Evolutionary conservation across 1,140 invertebrate genomes (phyloP).

Genomic region (Archivesica marissinica): DNA sequence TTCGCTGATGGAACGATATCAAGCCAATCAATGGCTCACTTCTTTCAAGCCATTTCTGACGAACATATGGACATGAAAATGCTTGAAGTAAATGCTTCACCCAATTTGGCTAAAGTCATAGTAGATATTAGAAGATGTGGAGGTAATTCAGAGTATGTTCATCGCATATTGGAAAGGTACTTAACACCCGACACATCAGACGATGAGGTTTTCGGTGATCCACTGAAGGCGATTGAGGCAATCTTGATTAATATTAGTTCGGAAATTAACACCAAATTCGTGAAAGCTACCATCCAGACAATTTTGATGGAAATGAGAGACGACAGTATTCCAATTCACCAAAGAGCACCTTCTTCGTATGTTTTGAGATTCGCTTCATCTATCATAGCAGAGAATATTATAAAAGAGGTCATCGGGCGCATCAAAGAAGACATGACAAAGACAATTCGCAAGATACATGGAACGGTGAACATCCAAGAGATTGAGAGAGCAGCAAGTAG

Average conservation of each 20-base stretch:
- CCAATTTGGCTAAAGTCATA: not conserved
- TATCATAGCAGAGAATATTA: slow-evolving; percentile 54
- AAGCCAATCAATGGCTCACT: slow-evolving; percentile 54
- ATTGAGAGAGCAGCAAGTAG: slow-evolving; percentile 59
- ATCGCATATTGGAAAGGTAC: slow-evolving; percentile 50
- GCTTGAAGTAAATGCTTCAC: slow-evolving; percentile 30
- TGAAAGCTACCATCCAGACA: slow-evolving; percentile 52
- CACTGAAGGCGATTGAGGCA: slow-evolving; percentile 44
- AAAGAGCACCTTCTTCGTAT: slow-evolving; percentile 26
- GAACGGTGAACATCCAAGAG: slow-evolving; percentile 38
- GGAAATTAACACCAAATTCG: slow-evolving; percentile 57
- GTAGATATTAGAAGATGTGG: slow-evolving; percentile 9
- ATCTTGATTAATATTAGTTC: slow-evolving; percentile 54
- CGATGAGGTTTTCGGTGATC: slow-evolving; percentile 39
- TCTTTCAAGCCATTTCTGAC: slow-evolving; percentile 31
- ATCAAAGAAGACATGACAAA: slow-evolving; percentile 33
- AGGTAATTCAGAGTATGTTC: slow-evolving; percentile 29
- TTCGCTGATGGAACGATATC: slow-evolving; percentile 42
- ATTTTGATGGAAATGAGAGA: slow-evolving; percentile 47
- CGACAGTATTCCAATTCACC: not conserved
- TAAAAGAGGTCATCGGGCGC: slow-evolving; percentile 43
- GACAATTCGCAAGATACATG: slow-evolving; percentile 31
- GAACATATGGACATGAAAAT: slow-evolving; percentile 27
- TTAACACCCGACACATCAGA: not conserved
- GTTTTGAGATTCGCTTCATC: slow-evolving; percentile 54